Conservation (phyloP, 2,113 vertebrate species). For the Jacana jacana region DNA sequence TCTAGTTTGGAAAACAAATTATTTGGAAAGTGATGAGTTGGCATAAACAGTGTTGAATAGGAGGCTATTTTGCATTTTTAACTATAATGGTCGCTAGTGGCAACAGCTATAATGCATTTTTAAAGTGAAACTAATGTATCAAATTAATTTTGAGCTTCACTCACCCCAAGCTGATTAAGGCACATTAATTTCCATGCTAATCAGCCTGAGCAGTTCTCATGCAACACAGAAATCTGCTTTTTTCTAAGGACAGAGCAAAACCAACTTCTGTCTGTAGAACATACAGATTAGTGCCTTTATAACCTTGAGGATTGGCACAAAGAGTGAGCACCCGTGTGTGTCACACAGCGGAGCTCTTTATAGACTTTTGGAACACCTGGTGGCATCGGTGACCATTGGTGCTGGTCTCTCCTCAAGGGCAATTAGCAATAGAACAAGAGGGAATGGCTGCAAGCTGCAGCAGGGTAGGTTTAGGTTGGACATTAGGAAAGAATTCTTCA, state of each 20-base stretch:
- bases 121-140: constrained; percentile 20
- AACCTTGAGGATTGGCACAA: not conserved
- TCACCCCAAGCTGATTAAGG: constrained; percentile 56
- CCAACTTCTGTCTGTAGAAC: not conserved
- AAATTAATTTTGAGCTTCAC: constrained; percentile 61
- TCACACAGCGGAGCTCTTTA: not conserved
- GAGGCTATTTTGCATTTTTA: constrained; percentile 20
- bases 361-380: not conserved
- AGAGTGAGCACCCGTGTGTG: fast-evolving
- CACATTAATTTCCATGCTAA: constrained; percentile 62
- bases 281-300: not conserved
- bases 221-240: not conserved
- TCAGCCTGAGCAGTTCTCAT: constrained; percentile 16
- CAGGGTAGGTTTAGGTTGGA: too few species aligned
- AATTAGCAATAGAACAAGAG: too few species aligned
- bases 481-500: too few species aligned
- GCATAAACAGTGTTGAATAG: not conserved
- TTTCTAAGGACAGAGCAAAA: not conserved
- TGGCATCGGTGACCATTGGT: too few species aligned
- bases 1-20: not conserved
- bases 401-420: too few species aligned
- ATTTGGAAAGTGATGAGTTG: constrained; percentile 13
- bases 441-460: too few species aligned
- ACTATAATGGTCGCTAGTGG: not conserved
- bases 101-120: not conserved